These are phyloP conservation scores for Centrocercus urophasianus DNA, from an alignment of 2,113 vertebrate genomes.

Conservation along the genomic window DNA sequence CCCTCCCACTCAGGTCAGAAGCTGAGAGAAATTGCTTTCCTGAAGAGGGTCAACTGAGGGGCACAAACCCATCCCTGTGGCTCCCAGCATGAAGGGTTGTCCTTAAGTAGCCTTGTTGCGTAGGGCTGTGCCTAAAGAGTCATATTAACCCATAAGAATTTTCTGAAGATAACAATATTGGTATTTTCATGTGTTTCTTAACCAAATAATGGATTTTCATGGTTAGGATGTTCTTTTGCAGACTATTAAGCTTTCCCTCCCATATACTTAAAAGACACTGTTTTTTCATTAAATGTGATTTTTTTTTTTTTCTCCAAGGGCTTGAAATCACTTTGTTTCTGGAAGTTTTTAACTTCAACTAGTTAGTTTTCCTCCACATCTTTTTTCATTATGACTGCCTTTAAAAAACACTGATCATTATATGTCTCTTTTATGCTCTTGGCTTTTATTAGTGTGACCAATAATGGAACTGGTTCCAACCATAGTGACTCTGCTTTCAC, in stretches of 20 bases:
- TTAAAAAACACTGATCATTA: not conserved
- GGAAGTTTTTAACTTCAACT: not conserved
- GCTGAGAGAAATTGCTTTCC: not conserved
- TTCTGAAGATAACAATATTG: not conserved
- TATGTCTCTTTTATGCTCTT: not conserved
- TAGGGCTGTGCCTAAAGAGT: not conserved
- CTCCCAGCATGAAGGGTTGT: not conserved
- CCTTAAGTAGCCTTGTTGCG: not conserved
- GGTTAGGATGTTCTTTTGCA: not conserved
- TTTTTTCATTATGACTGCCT: not conserved
- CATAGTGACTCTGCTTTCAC: not conserved
- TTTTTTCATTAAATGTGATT: not conserved
- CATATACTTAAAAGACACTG: not conserved
- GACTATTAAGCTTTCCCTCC: not conserved
- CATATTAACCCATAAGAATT: rapidly evolving
- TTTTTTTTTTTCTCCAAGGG: not conserved
- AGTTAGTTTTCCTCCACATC: not conserved
- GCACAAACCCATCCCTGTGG: not conserved
- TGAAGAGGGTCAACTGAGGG: not conserved
- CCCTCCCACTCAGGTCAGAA: not conserved
- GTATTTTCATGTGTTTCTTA: not conserved
- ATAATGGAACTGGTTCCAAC: not conserved
- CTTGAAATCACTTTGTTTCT: constrained; percentile 3
- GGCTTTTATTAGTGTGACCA: not conserved
- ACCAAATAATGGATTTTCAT: not conserved